Evolutionary conservation across 2,113 vertebrate genomes (phyloP).

Genomic region (Aleadryas rufinucha): DNA sequence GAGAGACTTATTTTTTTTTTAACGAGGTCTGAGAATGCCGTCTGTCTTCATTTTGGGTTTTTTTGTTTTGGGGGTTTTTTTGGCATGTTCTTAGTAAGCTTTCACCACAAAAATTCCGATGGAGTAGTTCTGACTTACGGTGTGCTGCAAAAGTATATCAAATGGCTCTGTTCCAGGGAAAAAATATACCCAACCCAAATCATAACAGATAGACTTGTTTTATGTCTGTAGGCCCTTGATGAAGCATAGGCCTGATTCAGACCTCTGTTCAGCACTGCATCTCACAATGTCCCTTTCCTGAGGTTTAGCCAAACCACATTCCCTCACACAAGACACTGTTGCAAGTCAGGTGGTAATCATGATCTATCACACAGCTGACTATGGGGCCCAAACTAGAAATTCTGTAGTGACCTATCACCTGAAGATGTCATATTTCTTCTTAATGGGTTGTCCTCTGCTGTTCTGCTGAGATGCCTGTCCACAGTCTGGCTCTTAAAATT

Average conservation of each 20-base stretch:
- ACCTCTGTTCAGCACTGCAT: background rate
- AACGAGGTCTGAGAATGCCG: background rate
- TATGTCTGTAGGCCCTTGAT: background rate
- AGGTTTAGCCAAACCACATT: background rate
- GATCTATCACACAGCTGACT: background rate
- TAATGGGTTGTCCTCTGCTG: background rate
- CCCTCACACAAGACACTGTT: background rate
- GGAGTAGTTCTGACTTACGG: background rate
- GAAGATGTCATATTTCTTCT: background rate
- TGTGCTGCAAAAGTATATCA: background rate
- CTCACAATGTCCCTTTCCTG: background rate
- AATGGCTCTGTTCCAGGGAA: background rate
- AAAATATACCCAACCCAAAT: background rate
- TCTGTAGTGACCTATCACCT: background rate
- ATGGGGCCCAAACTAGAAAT: background rate
- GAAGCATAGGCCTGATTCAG: background rate
- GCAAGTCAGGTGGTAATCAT: background rate
- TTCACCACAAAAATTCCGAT: background rate
- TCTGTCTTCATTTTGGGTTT: background rate
- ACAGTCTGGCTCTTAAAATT: background rate
- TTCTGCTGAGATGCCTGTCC: background rate
- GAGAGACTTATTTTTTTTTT: background rate
- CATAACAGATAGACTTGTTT: background rate
- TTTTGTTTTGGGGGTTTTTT: background rate
- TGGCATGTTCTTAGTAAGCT: background rate